Base-by-base conservation (phyloP, 2,113 vertebrate genomes). In the Hemichromis elongatus region DNA sequence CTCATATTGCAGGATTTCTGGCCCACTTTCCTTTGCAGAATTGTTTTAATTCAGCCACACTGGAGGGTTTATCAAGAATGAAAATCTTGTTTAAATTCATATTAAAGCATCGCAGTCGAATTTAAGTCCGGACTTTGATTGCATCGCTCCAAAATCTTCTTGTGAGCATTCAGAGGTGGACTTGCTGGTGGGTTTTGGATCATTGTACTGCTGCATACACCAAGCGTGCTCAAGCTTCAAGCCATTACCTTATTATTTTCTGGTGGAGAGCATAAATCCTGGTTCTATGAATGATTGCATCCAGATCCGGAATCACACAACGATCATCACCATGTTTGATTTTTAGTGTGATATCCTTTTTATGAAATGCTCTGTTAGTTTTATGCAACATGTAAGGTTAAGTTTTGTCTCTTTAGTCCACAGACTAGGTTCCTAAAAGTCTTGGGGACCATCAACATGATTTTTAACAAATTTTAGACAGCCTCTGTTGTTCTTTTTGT, bases 401-500 rank as follows among this genome's bases (percentile, higher is more conserved):
- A 1, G 13, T 70, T 70, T 70, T 70, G 63, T 68, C 63, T 42
- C 1, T 16, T 26, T 42, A 68, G 3, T 4, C 7, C 37, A 42
- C 35, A 42, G 37, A 68, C 42, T 0, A 42, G 13, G 40, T 68
- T 68, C 37, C 35, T 12, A 26, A 40, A 68, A 42, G n/a, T 68
- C 3, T 68, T 42, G 37, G 63, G 14, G 0, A 42, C 13, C 0
- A 0, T 68, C n/a, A 68, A 24, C 12, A 16, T 16, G 0, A 19
- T 33, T 57, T 4, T 66, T 42, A 14, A 37, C 0, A 42, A 68
- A 24, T 24, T 18, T 63, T 35, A 12, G 18, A 35, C 57, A 61
- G 35, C 18, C 59, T 63, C 35, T 37, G 30, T 12, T 37, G 30
- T 10, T 63, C 59, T 63, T 0, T 63, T 19, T 7, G 0, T 37